A percentile compares a stretch with the other conserved stretches of the same genome.
These are phyloP conservation scores for Eristalis intricaria DNA, from an alignment of 2,888 invertebrate genomes.

Conservation along the genomic window DNA sequence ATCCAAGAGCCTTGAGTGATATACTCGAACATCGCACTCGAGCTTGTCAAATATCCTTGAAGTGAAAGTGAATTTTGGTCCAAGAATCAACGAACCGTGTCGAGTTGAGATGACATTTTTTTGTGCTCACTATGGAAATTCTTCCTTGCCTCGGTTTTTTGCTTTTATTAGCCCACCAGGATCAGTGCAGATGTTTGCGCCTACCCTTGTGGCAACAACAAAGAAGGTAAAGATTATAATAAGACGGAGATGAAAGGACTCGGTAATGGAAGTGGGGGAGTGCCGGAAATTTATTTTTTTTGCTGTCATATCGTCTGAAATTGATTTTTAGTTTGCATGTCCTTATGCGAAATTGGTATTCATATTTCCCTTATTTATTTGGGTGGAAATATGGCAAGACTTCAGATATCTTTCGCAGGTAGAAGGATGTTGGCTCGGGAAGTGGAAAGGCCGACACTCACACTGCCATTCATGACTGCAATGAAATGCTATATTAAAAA, in stretches of 20 bases:
- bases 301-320: conserved; percentile 59
- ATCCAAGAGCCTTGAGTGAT: conserved; percentile 43
- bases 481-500: conserved; percentile 62
- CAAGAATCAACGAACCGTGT: conserved; percentile 65
- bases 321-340: conserved; percentile 69
- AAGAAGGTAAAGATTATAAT: conserved; percentile 47
- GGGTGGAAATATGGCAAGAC: conserved; percentile 33
- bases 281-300: conserved; percentile 47
- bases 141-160: conserved; percentile 11
- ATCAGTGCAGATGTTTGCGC: conserved; percentile 27
- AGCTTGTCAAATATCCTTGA: conserved; percentile 56
- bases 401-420: conserved; percentile 56
- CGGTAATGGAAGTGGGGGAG: neutral
- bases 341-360: conserved; percentile 60
- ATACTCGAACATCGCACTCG: conserved; percentile 25
- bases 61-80: conserved; percentile 65
- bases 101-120: conserved; percentile 51
- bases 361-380: conserved; percentile 55
- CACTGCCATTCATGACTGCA: conserved; percentile 33
- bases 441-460: conserved; percentile 11
- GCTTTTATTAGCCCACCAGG: conserved; percentile 56
- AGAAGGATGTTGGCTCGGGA: conserved; percentile 19
- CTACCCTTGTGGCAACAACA: conserved; percentile 45
- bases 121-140: conserved; percentile 44
- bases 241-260: conserved; percentile 18